Base-by-base conservation (phyloP, 1,140 invertebrate genomes). In the Ephestia elutella region DNA sequence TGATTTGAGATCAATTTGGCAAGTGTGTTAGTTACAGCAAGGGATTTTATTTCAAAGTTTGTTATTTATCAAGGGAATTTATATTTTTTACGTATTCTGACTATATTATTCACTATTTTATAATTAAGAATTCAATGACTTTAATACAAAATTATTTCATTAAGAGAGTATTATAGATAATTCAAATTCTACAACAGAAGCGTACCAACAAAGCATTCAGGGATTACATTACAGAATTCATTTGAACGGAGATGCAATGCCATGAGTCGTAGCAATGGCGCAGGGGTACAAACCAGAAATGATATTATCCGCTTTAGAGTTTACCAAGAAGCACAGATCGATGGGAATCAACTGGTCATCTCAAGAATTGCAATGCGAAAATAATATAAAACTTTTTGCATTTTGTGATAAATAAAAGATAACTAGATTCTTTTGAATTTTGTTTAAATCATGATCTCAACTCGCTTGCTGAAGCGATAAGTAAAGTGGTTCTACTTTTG, bases 241-340 rank as follows among this genome's bases (percentile, higher is more conserved):
- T 59, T 68, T 30, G 65, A 70, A 75, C 68, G 67, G 62, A 68
- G 66, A 82, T 83, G 78, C 76, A 77, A 80, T 83, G 76, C 71
- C 69, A 80, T 81, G 80, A 75, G 70, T 73, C 63, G 68, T 76
- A 70, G 79, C 76, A 78, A 83, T 63, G 71, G 74, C 80, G 63
- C 55, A 73, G 69, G 77, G 62, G 68, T 84, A 83, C 78, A 79
- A 81, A 85, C 82, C 82, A 82, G 63, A 79, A 78, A 80, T 79
- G 75, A 85, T 79, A 66, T 75, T 65, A 76, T 81, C 82, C 86
- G 86, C 85, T 78, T 78, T 83, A 88, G 86, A 88, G 86, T 88
- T 84, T 76, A 88, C 86, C 86, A 88, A 88, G 86, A 88, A 86
- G 86, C 83, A 83, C 66, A 82, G 70, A 71, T 82, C 76, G 69